A percentile compares a stretch with the other conserved stretches of the same genome.
phyloP scores from a whole-genome alignment of 2,797 vertebrate genomes.

The Sebastes elongatus region DNA sequence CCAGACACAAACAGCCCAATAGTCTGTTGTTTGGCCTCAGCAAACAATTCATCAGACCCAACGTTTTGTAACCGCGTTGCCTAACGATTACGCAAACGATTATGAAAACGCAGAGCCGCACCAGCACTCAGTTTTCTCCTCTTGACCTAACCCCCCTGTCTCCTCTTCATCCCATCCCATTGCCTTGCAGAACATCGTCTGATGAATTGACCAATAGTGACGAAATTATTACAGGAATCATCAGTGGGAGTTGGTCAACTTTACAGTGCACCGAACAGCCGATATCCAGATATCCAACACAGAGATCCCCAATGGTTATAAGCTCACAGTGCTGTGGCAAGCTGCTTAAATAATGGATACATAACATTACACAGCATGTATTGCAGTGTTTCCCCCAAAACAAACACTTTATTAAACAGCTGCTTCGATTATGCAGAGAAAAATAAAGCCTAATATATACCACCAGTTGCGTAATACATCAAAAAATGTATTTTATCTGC shows the following conservation, averaged over 20 bases:
- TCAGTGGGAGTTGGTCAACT: conserved; percentile 30
- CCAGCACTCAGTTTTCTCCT: conserved; percentile 24
- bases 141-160: neutral
- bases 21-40: neutral
- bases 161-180: neutral
- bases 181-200: too few species aligned
- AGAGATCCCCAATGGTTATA: conserved; percentile 12
- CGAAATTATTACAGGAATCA: neutral
- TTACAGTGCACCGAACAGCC: conserved; percentile 12
- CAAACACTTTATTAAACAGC: neutral
- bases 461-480: neutral
- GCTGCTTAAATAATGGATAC: conserved; percentile 36
- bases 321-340: conserved; percentile 28
- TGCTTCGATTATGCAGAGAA: fast-evolving
- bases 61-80: conserved; percentile 61
- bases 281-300: neutral
- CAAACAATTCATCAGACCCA: neutral
- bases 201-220: neutral
- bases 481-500: neutral
- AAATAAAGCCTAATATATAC: neutral
- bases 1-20: too few species aligned
- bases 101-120: conserved; percentile 47
- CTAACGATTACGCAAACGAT: conserved; percentile 72
- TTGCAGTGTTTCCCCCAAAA: neutral
- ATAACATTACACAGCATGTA: conserved; percentile 15